Evolutionary conservation across 2,888 invertebrate genomes (phyloP).

Genomic region (Celastrina argiolus): DNA sequence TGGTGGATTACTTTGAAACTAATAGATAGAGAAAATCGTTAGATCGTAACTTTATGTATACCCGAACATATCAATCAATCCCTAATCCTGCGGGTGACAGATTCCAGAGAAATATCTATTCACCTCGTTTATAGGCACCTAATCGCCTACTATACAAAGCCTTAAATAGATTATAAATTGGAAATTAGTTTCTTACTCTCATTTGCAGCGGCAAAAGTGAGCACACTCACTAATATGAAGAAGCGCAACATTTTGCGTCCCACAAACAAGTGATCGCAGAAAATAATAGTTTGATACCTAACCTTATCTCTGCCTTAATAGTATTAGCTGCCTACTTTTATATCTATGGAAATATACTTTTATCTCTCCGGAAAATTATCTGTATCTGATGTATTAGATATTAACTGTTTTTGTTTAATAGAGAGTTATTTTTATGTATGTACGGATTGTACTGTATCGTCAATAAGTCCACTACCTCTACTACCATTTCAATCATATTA

Average conservation of each 20-base stretch:
- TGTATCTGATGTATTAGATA: background rate
- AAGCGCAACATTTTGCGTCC: conserved; percentile 6
- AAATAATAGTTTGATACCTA: background rate
- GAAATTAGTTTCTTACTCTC: conserved; percentile 4
- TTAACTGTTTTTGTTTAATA: background rate
- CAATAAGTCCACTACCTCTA: no score
- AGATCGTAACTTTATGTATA: no score
- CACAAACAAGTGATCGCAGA: background rate
- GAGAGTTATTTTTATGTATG: background rate
- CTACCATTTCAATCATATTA: no score
- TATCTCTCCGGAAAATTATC: background rate
- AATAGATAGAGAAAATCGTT: no score
- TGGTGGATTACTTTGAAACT: no score
- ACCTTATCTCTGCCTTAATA: background rate
- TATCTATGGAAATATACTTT: conserved; percentile 1
- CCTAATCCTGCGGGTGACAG: no score
- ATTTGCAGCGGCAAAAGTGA: background rate
- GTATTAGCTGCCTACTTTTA: no score
- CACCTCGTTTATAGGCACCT: no score
- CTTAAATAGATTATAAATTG: background rate
- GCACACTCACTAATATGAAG: background rate
- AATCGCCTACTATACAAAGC: no score
- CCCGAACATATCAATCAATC: background rate
- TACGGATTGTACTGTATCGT: no score
- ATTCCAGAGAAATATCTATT: no score